phyloP scores from a whole-genome alignment of 2,888 invertebrate genomes.

The Eristalis pertinax region DNA sequence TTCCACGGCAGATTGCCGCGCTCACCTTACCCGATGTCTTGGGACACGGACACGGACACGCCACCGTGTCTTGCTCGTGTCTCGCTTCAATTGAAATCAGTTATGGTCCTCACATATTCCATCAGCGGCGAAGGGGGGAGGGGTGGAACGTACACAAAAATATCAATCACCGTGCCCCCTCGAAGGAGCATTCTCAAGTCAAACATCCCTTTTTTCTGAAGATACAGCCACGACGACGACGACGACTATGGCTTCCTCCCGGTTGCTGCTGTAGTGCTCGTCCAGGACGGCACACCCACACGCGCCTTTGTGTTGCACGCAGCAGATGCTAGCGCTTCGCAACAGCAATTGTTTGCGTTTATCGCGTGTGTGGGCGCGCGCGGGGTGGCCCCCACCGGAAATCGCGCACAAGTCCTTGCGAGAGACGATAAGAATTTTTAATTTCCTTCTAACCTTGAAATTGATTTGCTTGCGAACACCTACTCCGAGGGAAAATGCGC shows the following conservation, averaged over 20 bases:
- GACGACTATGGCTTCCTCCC: background rate
- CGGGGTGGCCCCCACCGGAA: background rate
- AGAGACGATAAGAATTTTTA: background rate
- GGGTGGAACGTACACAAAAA: background rate
- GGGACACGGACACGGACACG: background rate
- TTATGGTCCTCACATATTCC: background rate
- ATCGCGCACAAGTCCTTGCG: background rate
- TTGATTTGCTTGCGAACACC: background rate
- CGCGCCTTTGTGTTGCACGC: too few relatives aligned
- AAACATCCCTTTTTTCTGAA: background rate
- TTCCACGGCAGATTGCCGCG: too few relatives aligned
- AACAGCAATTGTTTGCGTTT: too few relatives aligned
- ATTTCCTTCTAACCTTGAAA: background rate
- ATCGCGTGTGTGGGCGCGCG: background rate
- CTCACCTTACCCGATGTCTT: too few relatives aligned
- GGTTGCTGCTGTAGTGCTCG: background rate
- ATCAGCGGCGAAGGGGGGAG: background rate
- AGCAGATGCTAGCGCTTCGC: too few relatives aligned
- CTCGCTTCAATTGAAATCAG: background rate
- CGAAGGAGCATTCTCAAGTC: too few relatives aligned
- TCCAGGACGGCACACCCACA: too few relatives aligned
- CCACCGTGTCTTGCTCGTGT: background rate
- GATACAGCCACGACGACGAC: background rate
- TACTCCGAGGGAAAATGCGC: background rate
- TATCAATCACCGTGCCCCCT: background rate